phyloP scores from a whole-genome alignment of 1,140 invertebrate species.

The Zophobas morio region DNA sequence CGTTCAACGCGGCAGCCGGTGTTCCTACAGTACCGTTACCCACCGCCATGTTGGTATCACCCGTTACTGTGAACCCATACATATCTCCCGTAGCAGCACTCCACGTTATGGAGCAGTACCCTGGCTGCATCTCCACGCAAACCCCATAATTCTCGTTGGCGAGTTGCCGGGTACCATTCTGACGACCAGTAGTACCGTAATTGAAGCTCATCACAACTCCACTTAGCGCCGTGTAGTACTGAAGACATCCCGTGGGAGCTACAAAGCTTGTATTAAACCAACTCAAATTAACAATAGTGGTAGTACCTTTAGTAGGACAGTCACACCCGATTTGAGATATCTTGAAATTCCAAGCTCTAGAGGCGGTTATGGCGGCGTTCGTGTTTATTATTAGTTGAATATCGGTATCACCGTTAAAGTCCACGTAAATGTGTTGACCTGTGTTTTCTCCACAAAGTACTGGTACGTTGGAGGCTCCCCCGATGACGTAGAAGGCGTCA shows the following conservation, averaged over 20 bases:
- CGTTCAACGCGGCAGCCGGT: constrained; percentile 72
- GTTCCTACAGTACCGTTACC: constrained; percentile 71
- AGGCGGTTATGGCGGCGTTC: constrained; percentile 71
- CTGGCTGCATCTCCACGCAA: constrained; percentile 78
- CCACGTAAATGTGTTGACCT: constrained; percentile 86
- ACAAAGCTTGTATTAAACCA: constrained; percentile 41
- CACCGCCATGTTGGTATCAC: constrained; percentile 67
- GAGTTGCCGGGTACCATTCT: constrained; percentile 77
- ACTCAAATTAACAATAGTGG: not conserved
- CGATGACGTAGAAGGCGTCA: constrained; percentile 80
- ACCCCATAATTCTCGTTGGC: constrained; percentile 83
- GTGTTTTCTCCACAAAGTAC: constrained; percentile 84
- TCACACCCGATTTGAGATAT: constrained; percentile 82
- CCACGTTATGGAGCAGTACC: constrained; percentile 80
- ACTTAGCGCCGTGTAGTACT: constrained; percentile 78
- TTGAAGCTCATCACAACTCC: constrained; percentile 86
- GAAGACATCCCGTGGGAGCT: constrained; percentile 86
- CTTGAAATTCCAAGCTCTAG: constrained; percentile 83
- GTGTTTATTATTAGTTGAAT: constrained; percentile 80
- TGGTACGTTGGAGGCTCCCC: constrained; percentile 75
- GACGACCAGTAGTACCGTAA: constrained; percentile 70
- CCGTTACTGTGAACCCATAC: constrained; percentile 80
- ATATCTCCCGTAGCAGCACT: constrained; percentile 69
- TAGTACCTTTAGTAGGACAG: constrained; percentile 74
- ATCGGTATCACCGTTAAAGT: constrained; percentile 78